Evolutionary conservation across 2,797 vertebrate species (phyloP), one percentile per base, ranked within the genome.

Genomic region (Myotis vivesi): DNA sequence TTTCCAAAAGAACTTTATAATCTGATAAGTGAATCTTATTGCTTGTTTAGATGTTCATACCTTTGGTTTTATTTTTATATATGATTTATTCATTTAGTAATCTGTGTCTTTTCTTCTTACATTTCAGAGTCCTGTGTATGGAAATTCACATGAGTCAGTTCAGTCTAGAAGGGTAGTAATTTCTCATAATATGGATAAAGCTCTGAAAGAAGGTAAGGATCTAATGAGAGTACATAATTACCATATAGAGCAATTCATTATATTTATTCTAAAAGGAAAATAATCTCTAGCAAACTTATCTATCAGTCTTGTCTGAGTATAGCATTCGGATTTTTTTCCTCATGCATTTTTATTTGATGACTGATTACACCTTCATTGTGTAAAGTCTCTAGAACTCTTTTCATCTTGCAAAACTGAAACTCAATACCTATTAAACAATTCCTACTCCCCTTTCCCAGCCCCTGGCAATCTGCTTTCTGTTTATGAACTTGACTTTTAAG

Each of bases 171-270:
- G 99, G 96, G 99, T 99, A 96, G 98, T 99, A 91, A 99, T 99
- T 97, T 99, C 99, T 20, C 99, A 99, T 97, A 99, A 99, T 93
- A 99, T 99, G 98, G 99, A 99, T 97, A 99, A 99, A 98, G 98
- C 99, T 89, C 98, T 99, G 82, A 99, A 99, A 97, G 99, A 99
- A 99, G 99, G 99, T 99, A 98, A 98, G 98, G 71, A 76, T 66
- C 92, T 72, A 51, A 51, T 87, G 85, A 77, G 30, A 33, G 19
- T 53, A 2, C 91, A 4, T 64, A 84, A 75, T 86, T 76, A 44
- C 44, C 23, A 3, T 6, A 6, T 44, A 57, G 87, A 88, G 51
- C 57, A 68, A 8, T 71, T 79, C 25, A 80, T 82, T 86, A 30
- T 93, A 9, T 91, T 66, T 93, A 17, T 91, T 66, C 59, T 94